Evolutionary conservation across 1,140 invertebrate species (phyloP).

Genomic region (Battus philenor): DNA sequence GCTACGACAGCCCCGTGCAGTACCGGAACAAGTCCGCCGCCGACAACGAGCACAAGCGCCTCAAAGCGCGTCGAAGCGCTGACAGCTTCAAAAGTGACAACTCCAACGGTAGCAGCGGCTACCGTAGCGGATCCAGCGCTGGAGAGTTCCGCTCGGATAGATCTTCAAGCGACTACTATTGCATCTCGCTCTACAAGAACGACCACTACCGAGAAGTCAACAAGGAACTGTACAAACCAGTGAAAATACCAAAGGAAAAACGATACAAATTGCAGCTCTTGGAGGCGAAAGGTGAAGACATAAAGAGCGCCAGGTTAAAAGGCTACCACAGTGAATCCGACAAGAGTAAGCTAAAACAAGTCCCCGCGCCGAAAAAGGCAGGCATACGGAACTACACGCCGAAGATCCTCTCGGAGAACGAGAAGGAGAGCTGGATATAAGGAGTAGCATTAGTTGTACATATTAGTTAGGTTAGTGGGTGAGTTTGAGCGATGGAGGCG

Average conservation of each 20-base stretch:
- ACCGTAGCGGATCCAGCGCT: conserved; percentile 61
- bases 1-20: conserved; percentile 48
- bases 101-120: conserved; percentile 65
- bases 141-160: conserved; percentile 53
- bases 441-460: conserved; percentile 62
- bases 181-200: conserved; percentile 72
- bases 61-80: conserved; percentile 49
- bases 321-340: conserved; percentile 77
- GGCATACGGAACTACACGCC: conserved; percentile 82
- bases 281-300: conserved; percentile 71
- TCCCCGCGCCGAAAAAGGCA: conserved; percentile 63
- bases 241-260: conserved; percentile 75
- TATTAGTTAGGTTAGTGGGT: conserved; percentile 62
- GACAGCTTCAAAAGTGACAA: conserved; percentile 66
- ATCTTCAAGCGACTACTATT: conserved; percentile 60
- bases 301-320: conserved; percentile 78
- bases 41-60: conserved; percentile 52
- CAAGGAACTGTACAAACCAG: conserved; percentile 73
- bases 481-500: conserved; percentile 60
- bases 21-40: conserved; percentile 37
- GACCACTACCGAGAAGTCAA: conserved; percentile 70
- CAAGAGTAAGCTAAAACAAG: conserved; percentile 55
- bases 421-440: conserved; percentile 65
- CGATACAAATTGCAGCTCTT: conserved; percentile 61
- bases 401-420: conserved; percentile 77